Evolutionary conservation across 2,888 invertebrate genomes (phyloP).

Genomic region (Resseliella maxima): DNA sequence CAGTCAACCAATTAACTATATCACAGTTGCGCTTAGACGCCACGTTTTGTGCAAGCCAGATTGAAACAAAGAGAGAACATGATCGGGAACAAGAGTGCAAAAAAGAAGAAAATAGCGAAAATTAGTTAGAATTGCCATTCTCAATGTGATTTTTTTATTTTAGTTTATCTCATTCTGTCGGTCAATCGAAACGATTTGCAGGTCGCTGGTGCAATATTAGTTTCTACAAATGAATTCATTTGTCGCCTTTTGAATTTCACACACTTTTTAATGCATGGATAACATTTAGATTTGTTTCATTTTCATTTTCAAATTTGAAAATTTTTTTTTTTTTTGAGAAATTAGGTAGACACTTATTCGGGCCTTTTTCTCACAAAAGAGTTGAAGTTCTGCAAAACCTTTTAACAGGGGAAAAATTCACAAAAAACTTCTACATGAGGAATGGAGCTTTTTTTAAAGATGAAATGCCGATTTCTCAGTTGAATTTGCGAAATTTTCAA

Average conservation of each 20-base stretch:
- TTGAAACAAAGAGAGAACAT: too few relatives aligned
- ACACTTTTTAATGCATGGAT: background rate
- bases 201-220: constrained; percentile 45
- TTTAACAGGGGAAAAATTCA: too few relatives aligned
- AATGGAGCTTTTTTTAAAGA: too few relatives aligned
- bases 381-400: too few relatives aligned
- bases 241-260: background rate
- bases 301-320: too few relatives aligned
- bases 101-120: too few relatives aligned
- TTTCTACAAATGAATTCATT: constrained; percentile 16
- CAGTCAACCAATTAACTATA: constrained; percentile 8
- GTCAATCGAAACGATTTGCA: constrained; percentile 4
- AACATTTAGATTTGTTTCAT: background rate
- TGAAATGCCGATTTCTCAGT: too few relatives aligned
- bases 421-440: too few relatives aligned
- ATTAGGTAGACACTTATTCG: background rate
- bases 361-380: too few relatives aligned
- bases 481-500: too few relatives aligned
- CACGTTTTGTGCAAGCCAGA: too few relatives aligned
- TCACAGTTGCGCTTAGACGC: background rate
- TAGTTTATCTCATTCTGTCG: background rate
- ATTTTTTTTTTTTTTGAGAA: background rate
- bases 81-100: too few relatives aligned
- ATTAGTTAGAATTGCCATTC: background rate
- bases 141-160: constrained; percentile 3